A percentile compares a stretch with the other conserved stretches of the same genome.
These are phyloP conservation scores for Erythrolamprus reginae DNA, from an alignment of 2,113 vertebrate genomes.

Conservation along the genomic window DNA sequence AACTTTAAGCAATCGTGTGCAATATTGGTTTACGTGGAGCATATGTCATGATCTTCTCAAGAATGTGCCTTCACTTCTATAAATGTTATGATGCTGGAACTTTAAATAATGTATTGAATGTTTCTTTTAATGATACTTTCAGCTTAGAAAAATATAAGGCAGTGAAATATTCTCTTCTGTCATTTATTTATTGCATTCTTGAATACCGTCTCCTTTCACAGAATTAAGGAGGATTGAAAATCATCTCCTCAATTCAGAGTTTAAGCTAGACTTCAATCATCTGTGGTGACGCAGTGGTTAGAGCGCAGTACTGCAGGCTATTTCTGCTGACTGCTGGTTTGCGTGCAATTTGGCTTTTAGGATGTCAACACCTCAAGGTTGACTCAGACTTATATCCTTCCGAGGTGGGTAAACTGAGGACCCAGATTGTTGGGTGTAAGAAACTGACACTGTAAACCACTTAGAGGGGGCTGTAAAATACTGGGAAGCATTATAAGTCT, in stretches of 20 bases:
- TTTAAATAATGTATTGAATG: neutral
- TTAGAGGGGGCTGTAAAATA: too few relatives aligned
- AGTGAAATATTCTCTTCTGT: neutral
- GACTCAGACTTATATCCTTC: too few relatives aligned
- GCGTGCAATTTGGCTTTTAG: too few relatives aligned
- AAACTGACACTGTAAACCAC: too few relatives aligned
- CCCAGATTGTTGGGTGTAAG: too few relatives aligned
- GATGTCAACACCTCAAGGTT: too few relatives aligned
- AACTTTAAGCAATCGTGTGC: slow-evolving; percentile 24
- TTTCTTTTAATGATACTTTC: neutral
- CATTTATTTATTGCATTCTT: neutral
- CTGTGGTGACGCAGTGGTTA: too few relatives aligned
- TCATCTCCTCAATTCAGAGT: neutral
- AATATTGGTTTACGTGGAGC: slow-evolving; percentile 27
- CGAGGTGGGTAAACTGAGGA: too few relatives aligned
- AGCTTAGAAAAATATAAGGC: neutral
- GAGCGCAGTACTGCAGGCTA: too few relatives aligned
- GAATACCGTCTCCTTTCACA: neutral
- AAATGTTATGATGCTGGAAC: slow-evolving; percentile 44
- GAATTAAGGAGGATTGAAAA: neutral
- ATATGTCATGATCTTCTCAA: slow-evolving; percentile 37
- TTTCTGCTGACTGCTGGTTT: too few relatives aligned
- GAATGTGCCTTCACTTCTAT: slow-evolving; percentile 52
- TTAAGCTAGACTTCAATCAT: too few relatives aligned
- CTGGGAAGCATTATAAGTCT: too few relatives aligned